phyloP scores from a whole-genome alignment of 2,113 vertebrate species.

The Apus apus region DNA sequence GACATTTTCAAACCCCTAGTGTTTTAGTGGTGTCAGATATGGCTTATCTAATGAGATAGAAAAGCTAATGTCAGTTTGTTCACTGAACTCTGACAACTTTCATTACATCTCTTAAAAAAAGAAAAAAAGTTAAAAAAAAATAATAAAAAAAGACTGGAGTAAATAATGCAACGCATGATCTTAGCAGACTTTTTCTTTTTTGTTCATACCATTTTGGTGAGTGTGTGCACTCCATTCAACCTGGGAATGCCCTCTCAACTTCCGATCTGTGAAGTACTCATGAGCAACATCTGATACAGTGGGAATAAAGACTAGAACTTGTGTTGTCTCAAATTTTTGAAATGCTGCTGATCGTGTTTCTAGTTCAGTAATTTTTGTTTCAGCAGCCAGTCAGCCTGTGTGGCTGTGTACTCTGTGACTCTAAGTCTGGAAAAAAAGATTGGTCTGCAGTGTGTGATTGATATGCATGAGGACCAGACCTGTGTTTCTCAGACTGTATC shows the following conservation, averaged over 20 bases:
- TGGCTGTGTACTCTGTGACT: neutral
- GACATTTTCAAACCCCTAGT: neutral
- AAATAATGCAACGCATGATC: neutral
- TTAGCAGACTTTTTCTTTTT: neutral
- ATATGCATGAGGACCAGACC: neutral
- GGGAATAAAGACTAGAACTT: neutral
- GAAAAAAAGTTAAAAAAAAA: neutral
- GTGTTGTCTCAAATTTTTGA: neutral
- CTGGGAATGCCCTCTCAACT: neutral
- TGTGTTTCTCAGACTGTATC: neutral
- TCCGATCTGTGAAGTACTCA: neutral
- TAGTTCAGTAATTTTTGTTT: neutral
- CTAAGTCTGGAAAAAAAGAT: neutral
- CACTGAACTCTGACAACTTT: constrained; percentile 25
- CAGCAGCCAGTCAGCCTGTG: neutral
- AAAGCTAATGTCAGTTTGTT: neutral
- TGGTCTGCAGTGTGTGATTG: neutral
- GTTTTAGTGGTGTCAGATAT: neutral
- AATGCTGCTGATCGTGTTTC: neutral
- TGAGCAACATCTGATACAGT: neutral
- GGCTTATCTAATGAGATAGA: neutral
- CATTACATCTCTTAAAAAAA: neutral
- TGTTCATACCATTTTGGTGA: neutral
- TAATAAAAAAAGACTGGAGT: neutral
- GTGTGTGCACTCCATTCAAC: neutral